These are phyloP conservation scores for Erebia palarica DNA, from an alignment of 2,888 invertebrate species.

Conservation along the genomic window DNA sequence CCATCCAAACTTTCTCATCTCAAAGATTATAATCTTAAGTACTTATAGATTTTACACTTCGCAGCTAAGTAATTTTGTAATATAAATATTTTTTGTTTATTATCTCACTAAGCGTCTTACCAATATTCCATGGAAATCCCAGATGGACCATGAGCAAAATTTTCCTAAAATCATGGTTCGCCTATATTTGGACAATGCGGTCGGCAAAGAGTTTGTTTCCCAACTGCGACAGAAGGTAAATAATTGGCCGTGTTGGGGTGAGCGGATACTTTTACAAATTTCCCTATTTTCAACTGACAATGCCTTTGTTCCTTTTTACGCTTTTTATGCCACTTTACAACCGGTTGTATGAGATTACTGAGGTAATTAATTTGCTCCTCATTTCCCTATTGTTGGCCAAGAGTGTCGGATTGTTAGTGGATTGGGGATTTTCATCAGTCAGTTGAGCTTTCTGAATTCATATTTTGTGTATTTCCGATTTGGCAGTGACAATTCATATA, in stretches of 20 bases:
- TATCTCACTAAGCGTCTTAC: too few species aligned
- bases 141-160: not conserved
- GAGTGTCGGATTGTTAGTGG: not conserved
- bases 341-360: conserved; percentile 21
- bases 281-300: conserved; percentile 21
- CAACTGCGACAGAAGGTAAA: conserved; percentile 65
- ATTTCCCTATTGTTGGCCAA: conserved; percentile 15
- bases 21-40: too few species aligned
- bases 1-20: too few species aligned
- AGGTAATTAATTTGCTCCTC: conserved; percentile 20
- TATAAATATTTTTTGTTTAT: too few species aligned
- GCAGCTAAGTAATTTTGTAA: too few species aligned
- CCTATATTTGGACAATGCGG: conserved; percentile 56
- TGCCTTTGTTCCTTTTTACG: conserved; percentile 26
- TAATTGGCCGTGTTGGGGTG: conserved; percentile 64
- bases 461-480: too few species aligned
- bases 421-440: not conserved
- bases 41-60: too few species aligned
- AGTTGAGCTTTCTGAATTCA: not conserved
- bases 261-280: conserved; percentile 36
- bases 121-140: not conserved
- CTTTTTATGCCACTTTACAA: conserved; percentile 23
- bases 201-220: conserved; percentile 71
- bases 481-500: too few species aligned
- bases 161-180: conserved; percentile 19